Conservation (phyloP, 2,888 invertebrate species). For the Pocota personata region DNA sequence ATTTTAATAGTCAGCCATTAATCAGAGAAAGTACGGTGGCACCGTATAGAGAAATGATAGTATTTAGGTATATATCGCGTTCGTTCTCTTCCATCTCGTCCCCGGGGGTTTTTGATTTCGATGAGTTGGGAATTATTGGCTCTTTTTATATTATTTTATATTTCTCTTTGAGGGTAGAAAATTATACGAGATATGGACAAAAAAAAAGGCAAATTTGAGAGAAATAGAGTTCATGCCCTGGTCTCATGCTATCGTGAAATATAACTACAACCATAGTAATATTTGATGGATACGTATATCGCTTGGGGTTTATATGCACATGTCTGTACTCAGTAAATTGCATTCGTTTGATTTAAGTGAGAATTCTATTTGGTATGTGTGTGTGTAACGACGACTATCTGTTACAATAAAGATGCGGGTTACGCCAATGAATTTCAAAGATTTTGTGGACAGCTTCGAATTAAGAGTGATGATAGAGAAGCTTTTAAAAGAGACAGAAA, state of each 20-base stretch:
- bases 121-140: not conserved
- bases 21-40: constrained; percentile 59
- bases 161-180: not conserved
- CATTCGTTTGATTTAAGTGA: not conserved
- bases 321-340: not conserved
- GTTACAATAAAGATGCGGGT: not conserved
- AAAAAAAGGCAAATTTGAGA: not conserved
- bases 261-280: not conserved
- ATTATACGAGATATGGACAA: not conserved
- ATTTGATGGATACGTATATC: not conserved
- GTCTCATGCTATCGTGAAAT: not conserved
- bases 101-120: constrained; percentile 13
- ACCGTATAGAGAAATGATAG: constrained; percentile 16
- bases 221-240: constrained; percentile 8
- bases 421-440: not conserved
- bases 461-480: not conserved
- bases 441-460: not conserved
- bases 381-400: not conserved
- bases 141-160: not conserved
- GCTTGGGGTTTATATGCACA: not conserved
- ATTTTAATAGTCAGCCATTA: constrained; percentile 51
- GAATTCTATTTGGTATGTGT: not conserved
- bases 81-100: not conserved
- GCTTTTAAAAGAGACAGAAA: not conserved
- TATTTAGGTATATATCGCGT: constrained; percentile 2